Evolutionary conservation across 2,797 vertebrate genomes (phyloP), one percentile per base, ranked within the genome.

Genomic region (Sebastes goodei): DNA sequence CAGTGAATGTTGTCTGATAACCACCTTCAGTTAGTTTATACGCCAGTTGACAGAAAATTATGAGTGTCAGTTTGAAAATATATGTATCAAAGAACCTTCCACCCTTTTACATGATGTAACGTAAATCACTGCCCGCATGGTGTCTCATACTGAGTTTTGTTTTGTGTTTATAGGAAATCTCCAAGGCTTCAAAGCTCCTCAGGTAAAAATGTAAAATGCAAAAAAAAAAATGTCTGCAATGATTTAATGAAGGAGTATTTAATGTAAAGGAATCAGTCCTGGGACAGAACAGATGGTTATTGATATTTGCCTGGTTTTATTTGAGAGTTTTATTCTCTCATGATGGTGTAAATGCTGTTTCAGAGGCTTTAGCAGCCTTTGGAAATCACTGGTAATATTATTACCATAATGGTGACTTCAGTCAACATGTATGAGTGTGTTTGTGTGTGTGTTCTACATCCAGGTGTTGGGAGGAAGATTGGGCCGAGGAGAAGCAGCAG

Each of bases 401-500:
- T 38, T 38, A 38, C 35, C 35, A 38, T 38, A 38, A 38, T 52
- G 49, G 49, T 56, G 53, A 25, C 55, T 21, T 53, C n/a, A 53
- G 35, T 38, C 35, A 38, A 38, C 35, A 38, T 38, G 35, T 38
- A 38, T 38, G 35, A 12, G 35, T 38, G 9, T 46, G 57, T 30
- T 27, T 10, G 27, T 59, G 27, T 10, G 57, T 30, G 14, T 17
- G 35, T 38, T 12, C 11, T 38, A 38, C 35, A 38, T 38, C 35
- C 35, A 38, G 87, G 65, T 2, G 65, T 25, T 11, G 20, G 10
- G 20, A 23, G 53, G 60, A 78, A 27, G 9, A 57, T 56, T 1
- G 27, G 49, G 8, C 69, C 30, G 71, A 87, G 86, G 74, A 88
- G 82, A 25, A 92, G 89, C 83, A 52, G n/a, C 66, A 67, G 86